phyloP scores from a whole-genome alignment of 2,797 vertebrate species.

The Leucoraja ocellata region DNA sequence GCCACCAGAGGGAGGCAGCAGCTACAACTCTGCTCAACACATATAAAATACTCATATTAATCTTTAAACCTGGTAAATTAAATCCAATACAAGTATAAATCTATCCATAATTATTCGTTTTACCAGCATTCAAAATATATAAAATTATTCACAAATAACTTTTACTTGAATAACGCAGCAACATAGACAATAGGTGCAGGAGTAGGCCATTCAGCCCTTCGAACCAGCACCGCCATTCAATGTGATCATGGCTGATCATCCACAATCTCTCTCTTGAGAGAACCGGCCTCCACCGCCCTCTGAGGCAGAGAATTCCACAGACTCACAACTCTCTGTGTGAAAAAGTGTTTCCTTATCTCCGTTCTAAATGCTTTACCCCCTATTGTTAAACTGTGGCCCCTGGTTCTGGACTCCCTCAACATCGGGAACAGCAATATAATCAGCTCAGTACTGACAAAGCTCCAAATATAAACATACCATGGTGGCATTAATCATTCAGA shows the following conservation, averaged over 20 bases:
- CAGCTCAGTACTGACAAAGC: background rate
- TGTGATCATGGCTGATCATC: no score
- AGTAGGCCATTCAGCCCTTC: no score
- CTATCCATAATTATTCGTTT: background rate
- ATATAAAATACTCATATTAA: background rate
- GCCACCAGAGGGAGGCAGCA: slow-evolving; percentile 23
- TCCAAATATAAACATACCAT: background rate
- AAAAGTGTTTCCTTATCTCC: no score
- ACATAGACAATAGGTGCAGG: no score
- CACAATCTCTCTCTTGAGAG: no score
- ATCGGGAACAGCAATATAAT: background rate
- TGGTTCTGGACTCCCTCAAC: no score
- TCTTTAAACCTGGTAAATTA: background rate
- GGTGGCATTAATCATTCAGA: background rate
- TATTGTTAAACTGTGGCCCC: no score
- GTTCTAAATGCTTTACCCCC: no score
- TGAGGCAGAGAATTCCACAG: no score
- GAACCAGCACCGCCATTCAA: no score
- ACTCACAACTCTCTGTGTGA: no score
- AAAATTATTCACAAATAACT: background rate
- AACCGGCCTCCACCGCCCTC: no score
- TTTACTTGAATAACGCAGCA: background rate
- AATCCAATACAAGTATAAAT: background rate
- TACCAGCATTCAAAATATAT: background rate
- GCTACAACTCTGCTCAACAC: background rate